Base-by-base conservation (phyloP, 2,888 invertebrate species). In the Coleophora deauratella region DNA sequence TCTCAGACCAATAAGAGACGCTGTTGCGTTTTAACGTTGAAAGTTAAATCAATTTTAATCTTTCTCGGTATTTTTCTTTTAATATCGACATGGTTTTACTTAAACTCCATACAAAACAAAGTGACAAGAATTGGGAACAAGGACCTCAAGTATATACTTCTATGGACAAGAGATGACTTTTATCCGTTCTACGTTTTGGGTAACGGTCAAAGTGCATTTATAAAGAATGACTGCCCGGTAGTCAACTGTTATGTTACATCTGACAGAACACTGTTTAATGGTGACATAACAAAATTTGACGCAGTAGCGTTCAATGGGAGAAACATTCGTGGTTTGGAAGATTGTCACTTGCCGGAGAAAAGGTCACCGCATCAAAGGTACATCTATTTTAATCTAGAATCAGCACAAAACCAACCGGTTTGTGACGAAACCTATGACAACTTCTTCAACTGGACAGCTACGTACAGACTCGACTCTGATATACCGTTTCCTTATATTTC, bases 361-460 rank as follows among this genome's bases (percentile, higher is more conserved):
- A 57, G 85, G 28, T 66, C 69, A 0, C 46, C 52, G 0, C 58
- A 66, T 11, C 86, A 86, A 43, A 76, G 74, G 49, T 86, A 77
- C 41, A 71, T 86, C 39, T 84, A 53, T 47, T 62, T 81, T 34
- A 76, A 73, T 38, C 70, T 71, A 60, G 86, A 86, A 51, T 85
- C 86, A 0, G 56, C 80, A 1, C 71, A 73, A 1, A 73, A 81
- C 45, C 69, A 62, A 40, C 82, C 84, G 0, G 57, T 76, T 0
- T 84, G 82, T 44, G 45, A 48, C 3, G 35, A 50, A 1, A 40
- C 43, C 13, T 82, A 62, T 30, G 73, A 86, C n/a, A 56, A 62
- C 4, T 84, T 70, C 43, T 86, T 86, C 35, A 85, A 86, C 48
- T 78, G 75, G 77, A 85, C 86, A 1, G 56, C 73, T 0, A 85